Conservation (phyloP, 2,113 vertebrate species). For the Rutilus rutilus region DNA sequence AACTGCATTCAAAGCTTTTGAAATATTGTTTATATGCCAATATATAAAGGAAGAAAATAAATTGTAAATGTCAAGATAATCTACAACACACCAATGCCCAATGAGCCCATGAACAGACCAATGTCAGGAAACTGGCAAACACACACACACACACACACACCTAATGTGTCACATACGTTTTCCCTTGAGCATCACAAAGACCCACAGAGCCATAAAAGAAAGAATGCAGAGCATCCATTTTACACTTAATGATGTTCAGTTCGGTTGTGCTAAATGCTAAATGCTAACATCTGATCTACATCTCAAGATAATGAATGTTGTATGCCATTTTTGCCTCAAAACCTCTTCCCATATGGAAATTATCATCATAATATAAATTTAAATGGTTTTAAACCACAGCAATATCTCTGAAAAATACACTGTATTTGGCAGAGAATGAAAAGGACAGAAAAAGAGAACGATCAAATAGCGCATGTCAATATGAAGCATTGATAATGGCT, state of each 20-base stretch:
- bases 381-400: neutral
- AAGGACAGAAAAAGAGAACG: neutral
- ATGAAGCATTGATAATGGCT: conserved; percentile 8
- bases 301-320: neutral
- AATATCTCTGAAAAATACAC: neutral
- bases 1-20: neutral
- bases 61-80: neutral
- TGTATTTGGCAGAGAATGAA: conserved; percentile 12
- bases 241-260: neutral
- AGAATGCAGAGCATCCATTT: neutral
- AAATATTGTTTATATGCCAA: neutral
- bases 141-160: neutral
- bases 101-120: neutral
- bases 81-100: neutral
- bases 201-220: neutral
- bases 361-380: neutral
- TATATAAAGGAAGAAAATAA: neutral
- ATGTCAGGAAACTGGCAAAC: neutral
- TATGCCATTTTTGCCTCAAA: neutral
- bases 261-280: conserved; percentile 4
- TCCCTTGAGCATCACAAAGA: neutral
- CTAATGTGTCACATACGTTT: neutral
- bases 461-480: conserved; percentile 17
- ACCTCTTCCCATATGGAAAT: conserved; percentile 5
- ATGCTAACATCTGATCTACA: conserved; percentile 15